phyloP scores from a whole-genome alignment of 2,113 vertebrate genomes.

The Muscicapa adusta region DNA sequence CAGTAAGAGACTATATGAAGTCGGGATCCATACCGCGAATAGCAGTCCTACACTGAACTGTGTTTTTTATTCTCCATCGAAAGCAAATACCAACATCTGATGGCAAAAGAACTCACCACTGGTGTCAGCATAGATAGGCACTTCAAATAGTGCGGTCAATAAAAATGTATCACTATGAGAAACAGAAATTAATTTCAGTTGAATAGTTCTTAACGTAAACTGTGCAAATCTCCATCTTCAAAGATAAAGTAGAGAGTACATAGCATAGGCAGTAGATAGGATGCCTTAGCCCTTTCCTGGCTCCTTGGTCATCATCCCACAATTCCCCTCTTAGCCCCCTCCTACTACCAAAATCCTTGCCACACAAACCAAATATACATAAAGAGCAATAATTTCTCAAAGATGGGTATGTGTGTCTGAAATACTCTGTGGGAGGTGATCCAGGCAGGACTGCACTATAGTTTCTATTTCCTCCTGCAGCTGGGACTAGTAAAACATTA shows the following conservation, averaged over 20 bases:
- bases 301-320: neutral
- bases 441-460: fast-evolving
- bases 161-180: neutral
- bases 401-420: neutral
- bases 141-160: neutral
- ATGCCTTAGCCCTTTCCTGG: neutral
- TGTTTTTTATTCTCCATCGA: neutral
- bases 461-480: neutral
- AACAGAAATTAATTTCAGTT: neutral
- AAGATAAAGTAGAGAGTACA: neutral
- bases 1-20: neutral
- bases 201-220: neutral
- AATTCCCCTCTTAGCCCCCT: fast-evolving
- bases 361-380: neutral
- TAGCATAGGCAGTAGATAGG: no score
- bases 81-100: neutral
- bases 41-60: neutral
- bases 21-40: neutral
- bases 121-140: no score
- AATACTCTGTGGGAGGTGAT: neutral
- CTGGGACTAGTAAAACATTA: neutral
- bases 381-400: neutral
- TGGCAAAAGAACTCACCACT: neutral
- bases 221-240: neutral
- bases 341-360: neutral